phyloP scores from a whole-genome alignment of 2,113 vertebrate genomes.

The Geococcyx californianus region DNA sequence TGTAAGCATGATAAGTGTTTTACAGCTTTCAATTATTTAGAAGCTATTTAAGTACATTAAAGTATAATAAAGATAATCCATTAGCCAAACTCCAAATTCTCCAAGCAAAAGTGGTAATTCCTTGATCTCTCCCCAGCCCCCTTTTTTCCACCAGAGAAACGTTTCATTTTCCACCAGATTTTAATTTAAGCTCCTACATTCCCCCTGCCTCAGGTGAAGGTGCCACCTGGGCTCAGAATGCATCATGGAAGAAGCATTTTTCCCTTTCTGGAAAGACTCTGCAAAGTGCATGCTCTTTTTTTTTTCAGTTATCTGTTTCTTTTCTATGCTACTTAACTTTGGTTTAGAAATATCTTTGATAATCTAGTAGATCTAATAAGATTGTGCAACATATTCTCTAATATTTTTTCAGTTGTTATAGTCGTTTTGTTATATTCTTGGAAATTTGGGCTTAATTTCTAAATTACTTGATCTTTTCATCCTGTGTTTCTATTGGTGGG shows the following conservation, averaged over 20 bases:
- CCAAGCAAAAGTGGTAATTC: neutral
- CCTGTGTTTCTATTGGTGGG: neutral
- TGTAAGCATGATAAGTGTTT: neutral
- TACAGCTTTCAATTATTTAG: neutral
- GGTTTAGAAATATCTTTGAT: neutral
- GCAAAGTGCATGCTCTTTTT: accelerated
- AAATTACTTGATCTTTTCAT: neutral
- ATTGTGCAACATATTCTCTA: neutral
- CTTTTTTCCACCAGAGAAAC: neutral
- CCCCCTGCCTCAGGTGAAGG: neutral
- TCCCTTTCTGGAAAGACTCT: neutral
- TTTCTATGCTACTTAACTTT: neutral
- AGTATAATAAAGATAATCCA: neutral
- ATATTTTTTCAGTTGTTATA: neutral
- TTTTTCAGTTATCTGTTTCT: neutral
- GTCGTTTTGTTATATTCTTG: neutral
- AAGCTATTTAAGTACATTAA: neutral
- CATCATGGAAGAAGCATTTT: neutral
- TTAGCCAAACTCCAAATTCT: neutral
- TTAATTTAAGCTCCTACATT: neutral
- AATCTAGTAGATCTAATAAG: neutral
- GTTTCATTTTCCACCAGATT: neutral
- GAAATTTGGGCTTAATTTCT: neutral
- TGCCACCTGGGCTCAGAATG: neutral
- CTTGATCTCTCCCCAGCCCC: accelerated